Evolutionary conservation across 2,888 invertebrate genomes (phyloP), one percentile per base, ranked within the genome.

Genomic region (Myopa tessellatipennis): DNA sequence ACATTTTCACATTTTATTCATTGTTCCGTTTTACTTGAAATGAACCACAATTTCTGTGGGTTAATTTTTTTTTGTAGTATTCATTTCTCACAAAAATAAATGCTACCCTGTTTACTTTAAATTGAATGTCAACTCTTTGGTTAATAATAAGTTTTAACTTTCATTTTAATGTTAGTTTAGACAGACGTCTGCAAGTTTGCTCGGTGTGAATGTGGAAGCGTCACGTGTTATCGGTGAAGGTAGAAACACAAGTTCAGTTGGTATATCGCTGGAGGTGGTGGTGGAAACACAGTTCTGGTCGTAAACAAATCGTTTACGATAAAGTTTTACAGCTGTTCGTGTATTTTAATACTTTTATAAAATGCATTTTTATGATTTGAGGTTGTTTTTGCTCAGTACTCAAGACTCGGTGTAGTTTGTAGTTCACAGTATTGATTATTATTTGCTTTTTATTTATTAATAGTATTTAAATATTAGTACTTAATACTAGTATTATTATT

Each of bases 211-310:
- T 50, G 50, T 50, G 50, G 14, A 50, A 10, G 14, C 50, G 14
- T 50, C 16, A 14, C 26, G 26, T 65, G 63, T 65, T 36, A 16
- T 65, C 36, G 36, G 63, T 65, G 55, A n/a, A 55, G 63, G 26
- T 76, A 45, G 76, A 76, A 76, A 70, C 69, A 76, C 61, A 68
- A 55, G 52, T 71, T 71, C 16, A 52, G 36, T 50, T 55, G 26
- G 55, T 40, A 55, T 55, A 50, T 52, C 69, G 36, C 71, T 71
- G 71, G 34, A 71, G 71, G 71, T 26, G 26, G 26, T 26, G 26
- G 26, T 71, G 71, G 71, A 71, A 55, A 55, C 55, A 71, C 55
- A 55, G 34, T 55, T 52, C 16, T 65, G 8, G 16, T 40, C 10
- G 8, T 16, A 36, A 40, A 67, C 36, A 67, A 38, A 67, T 14